Conservation (phyloP, 2,888 invertebrate species). For the Theristus sp. region DNA sequence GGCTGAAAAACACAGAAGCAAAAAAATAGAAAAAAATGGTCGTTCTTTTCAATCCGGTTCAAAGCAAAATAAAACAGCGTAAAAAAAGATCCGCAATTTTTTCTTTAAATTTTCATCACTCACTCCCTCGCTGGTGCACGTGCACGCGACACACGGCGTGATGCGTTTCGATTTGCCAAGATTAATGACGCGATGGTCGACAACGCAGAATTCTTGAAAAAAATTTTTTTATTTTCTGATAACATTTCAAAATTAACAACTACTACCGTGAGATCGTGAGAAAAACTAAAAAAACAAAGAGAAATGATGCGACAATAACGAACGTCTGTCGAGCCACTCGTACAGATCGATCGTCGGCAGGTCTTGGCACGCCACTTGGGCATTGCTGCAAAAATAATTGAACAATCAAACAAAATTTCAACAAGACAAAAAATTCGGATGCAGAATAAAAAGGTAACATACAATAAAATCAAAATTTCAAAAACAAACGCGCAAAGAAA, state of each 20-base stretch:
- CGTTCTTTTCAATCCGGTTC: too few species aligned
- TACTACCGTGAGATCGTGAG: not conserved
- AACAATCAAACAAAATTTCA: not conserved
- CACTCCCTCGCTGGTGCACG: constrained; percentile 27
- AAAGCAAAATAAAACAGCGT: not conserved
- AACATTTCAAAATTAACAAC: not conserved
- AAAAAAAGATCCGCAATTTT: not conserved
- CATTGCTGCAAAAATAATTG: constrained; percentile 17
- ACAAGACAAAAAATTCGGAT: not conserved
- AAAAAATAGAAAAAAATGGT: too few species aligned
- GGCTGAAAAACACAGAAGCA: constrained; percentile 15
- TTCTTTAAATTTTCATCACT: constrained; percentile 1
- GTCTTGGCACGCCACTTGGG: constrained; percentile 23
- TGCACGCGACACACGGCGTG: constrained; percentile 27
- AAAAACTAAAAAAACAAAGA: not conserved
- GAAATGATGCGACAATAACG: too few species aligned
- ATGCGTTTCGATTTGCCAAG: constrained; percentile 24
- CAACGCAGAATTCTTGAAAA: constrained; percentile 22
- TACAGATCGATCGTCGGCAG: constrained; percentile 20
- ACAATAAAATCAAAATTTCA: too few species aligned
- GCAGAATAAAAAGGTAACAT: too few species aligned
- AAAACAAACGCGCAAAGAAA: too few species aligned
- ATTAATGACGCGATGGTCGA: constrained; percentile 23
- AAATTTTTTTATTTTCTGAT: not conserved
- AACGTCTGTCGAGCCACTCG: constrained; percentile 26